Evolutionary conservation across 2,888 invertebrate species (phyloP).

Genomic region (Lymantria dispar): DNA sequence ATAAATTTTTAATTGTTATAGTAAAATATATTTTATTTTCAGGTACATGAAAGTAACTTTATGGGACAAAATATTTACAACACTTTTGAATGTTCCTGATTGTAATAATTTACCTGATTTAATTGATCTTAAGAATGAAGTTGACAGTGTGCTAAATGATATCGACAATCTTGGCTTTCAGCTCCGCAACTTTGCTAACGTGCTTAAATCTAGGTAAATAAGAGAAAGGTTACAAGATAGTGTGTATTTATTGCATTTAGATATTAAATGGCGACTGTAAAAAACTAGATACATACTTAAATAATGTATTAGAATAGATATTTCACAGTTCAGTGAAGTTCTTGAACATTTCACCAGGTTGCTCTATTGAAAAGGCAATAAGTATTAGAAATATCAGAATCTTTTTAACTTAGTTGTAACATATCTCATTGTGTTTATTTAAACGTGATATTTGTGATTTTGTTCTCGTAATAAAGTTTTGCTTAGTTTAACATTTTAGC

Average conservation of each 20-base stretch:
- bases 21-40: slow-evolving; percentile 31
- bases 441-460: slow-evolving; percentile 72
- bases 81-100: slow-evolving; percentile 90
- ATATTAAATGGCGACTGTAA: slow-evolving; percentile 67
- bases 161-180: slow-evolving; percentile 64
- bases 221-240: slow-evolving; percentile 47
- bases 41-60: slow-evolving; percentile 87
- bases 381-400: slow-evolving; percentile 59
- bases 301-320: slow-evolving; percentile 58
- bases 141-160: slow-evolving; percentile 63
- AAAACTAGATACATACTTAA: slow-evolving; percentile 61
- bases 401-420: slow-evolving; percentile 50
- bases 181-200: slow-evolving; percentile 76
- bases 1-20: not conserved
- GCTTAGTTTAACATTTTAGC: slow-evolving; percentile 64
- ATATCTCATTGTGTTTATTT: slow-evolving; percentile 71
- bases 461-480: slow-evolving; percentile 50
- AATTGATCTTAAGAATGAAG: slow-evolving; percentile 76
- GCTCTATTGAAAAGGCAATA: slow-evolving; percentile 58
- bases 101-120: slow-evolving; percentile 90
- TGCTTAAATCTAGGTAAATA: slow-evolving; percentile 79
- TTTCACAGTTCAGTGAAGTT: slow-evolving; percentile 56
- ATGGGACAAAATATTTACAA: slow-evolving; percentile 92
- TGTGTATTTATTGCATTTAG: slow-evolving; percentile 82
- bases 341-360: slow-evolving; percentile 50